Evolutionary conservation across 2,888 invertebrate species (phyloP).

Genomic region (Acanthoscelides obtectus): DNA sequence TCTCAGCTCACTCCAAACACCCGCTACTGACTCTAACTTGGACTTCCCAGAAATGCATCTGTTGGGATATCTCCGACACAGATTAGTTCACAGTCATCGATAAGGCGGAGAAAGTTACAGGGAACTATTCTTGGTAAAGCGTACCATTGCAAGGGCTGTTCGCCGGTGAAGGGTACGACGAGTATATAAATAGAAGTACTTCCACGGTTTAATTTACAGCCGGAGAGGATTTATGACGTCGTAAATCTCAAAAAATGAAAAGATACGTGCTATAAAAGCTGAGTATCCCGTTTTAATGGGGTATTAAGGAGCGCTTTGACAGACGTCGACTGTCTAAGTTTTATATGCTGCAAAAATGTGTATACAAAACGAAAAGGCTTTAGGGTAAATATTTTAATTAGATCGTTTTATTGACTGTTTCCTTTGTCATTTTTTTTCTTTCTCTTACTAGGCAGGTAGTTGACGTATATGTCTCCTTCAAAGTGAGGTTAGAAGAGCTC

Average conservation of each 20-base stretch:
- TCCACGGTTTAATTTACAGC: conserved; percentile 27
- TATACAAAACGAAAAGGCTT: conserved; percentile 3
- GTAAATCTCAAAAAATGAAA: conserved; percentile 32
- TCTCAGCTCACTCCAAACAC: conserved; percentile 1
- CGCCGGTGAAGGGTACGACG: conserved; percentile 17
- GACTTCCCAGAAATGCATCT: conserved; percentile 35
- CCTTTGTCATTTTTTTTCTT: background rate
- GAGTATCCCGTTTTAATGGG: conserved; percentile 31
- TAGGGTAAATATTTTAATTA: background rate
- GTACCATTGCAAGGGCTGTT: background rate
- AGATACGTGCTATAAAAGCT: conserved; percentile 31
- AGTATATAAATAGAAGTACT: conserved; percentile 26
- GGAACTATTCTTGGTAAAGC: conserved; percentile 23
- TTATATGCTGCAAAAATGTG: background rate
- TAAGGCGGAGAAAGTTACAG: conserved; percentile 27
- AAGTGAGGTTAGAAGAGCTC: too few relatives aligned
- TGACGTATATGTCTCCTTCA: too few relatives aligned
- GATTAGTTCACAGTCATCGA: conserved; percentile 30
- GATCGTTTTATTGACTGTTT: background rate
- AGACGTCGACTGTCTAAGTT: conserved; percentile 7
- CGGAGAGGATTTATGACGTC: conserved; percentile 27
- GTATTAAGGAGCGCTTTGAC: conserved; percentile 17
- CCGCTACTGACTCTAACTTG: conserved; percentile 4
- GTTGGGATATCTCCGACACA: conserved; percentile 33
- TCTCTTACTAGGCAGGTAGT: too few relatives aligned